Evolutionary conservation across 2,797 vertebrate genomes (phyloP).

Genomic region (Danio kyathit): DNA sequence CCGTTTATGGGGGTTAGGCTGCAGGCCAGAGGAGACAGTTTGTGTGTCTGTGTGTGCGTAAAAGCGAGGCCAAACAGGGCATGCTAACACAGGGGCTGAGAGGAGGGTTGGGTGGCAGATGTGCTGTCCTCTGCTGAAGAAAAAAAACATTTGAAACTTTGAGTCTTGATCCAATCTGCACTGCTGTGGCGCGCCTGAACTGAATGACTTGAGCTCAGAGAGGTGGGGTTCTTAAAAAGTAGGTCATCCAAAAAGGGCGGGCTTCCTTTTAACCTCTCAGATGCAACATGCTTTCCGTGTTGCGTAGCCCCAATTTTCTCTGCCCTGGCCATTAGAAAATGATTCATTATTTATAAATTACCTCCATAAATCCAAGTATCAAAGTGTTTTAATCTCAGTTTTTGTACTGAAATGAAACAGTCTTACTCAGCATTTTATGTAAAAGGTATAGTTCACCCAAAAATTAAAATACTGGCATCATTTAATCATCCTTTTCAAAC

Average conservation of each 20-base stretch:
- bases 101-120: constrained; percentile 64
- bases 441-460: too few relatives aligned
- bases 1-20: constrained; percentile 40
- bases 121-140: constrained; percentile 57
- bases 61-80: constrained; percentile 49
- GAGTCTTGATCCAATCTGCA: constrained; percentile 8
- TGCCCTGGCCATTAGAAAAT: background rate
- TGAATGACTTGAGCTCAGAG: constrained; percentile 53
- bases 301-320: constrained; percentile 14
- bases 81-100: constrained; percentile 51
- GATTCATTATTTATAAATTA: background rate
- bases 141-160: constrained; percentile 52
- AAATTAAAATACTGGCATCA: too few relatives aligned
- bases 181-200: constrained; percentile 36
- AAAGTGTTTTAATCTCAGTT: background rate
- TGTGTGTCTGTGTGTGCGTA: constrained; percentile 54
- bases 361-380: constrained; percentile 3
- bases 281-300: constrained; percentile 52
- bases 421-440: constrained; percentile 45
- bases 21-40: constrained; percentile 32
- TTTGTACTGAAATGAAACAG: constrained; percentile 7
- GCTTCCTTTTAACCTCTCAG: constrained; percentile 47
- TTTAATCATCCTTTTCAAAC: too few relatives aligned
- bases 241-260: constrained; percentile 57
- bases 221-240: constrained; percentile 54